Base-by-base conservation (phyloP, 1,140 invertebrate species). In the Potamilus streckersoni region DNA sequence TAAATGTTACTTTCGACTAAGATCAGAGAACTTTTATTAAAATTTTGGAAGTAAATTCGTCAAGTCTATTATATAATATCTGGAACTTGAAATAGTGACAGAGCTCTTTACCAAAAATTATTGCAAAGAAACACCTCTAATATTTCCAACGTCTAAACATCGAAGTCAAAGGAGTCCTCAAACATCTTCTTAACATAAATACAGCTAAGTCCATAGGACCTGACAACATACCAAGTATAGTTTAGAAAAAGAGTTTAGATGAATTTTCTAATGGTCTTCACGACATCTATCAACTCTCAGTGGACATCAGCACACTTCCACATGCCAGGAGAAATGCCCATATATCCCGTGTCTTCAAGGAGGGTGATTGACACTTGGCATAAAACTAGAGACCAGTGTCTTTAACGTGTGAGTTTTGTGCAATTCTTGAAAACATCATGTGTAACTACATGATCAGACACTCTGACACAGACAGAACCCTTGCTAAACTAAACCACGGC, bases 271-370 rank as follows among this genome's bases (percentile, higher is more conserved):
- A 49, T 16, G 69, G 17, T 13, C 56, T 71, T 16, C 31, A 20
- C 13, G 16, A 19, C n/a, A 71, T 76, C 13, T 76, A 71, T 56
- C 69, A 76, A 67, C 16, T 6, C 2, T 71, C 68, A 31, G 1
- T 67, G 3, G 60, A 64, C 55, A 19, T 27, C 19, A 68, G 69
- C 0, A 55, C 20, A 31, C 59, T 75, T 20, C 73, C 73, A 15
- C 12, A 23, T 15, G 73, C 60, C 31, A 68, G 73, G 73, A 74
- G 64, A 20, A 70, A 60, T 38, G 76, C 80, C 14, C 72, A 74
- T 55, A 60, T 81, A 5, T 20, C 71, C 0, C 74, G 73, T n/a
- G 68, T 79, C 16, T 81, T 70, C 27, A 81, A 81, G 62, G 79
- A 81, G 19, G 73, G 69, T n/a, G 74, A 76, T 60, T 55, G 61